Evolutionary conservation across 2,888 invertebrate species (phyloP).

Genomic region (Apotomis betuletana): DNA sequence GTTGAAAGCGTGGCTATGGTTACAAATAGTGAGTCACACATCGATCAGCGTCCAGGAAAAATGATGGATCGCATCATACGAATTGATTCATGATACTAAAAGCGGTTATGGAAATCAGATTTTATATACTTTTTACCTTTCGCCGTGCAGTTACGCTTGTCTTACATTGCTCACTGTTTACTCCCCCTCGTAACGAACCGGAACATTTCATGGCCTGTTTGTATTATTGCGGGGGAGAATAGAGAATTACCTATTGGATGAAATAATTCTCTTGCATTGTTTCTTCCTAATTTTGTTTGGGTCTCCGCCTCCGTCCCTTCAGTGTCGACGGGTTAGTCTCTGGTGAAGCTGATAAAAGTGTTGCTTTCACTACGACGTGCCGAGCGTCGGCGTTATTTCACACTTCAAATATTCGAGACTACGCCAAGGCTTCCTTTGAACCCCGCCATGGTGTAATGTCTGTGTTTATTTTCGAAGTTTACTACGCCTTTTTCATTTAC

Average conservation of each 20-base stretch:
- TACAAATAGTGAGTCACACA: slow-evolving; percentile 52
- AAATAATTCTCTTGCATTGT: slow-evolving; percentile 19
- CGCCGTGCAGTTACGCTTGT: slow-evolving; percentile 30
- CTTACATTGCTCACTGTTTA: slow-evolving; percentile 36
- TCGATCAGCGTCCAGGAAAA: slow-evolving; percentile 39
- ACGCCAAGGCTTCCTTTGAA: slow-evolving; percentile 56
- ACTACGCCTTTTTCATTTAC: slow-evolving; percentile 30
- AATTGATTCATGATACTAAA: slow-evolving; percentile 23
- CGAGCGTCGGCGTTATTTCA: slow-evolving; percentile 55
- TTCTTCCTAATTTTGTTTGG: slow-evolving; percentile 10
- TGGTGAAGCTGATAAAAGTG: slow-evolving; percentile 44
- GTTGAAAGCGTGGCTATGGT: slow-evolving; percentile 60
- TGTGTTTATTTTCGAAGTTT: slow-evolving; percentile 52
- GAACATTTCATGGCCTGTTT: slow-evolving; percentile 36
- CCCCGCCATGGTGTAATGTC: slow-evolving; percentile 53
- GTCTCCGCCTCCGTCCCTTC: neutral
- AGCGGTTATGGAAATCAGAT: slow-evolving; percentile 35
- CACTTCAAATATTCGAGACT: slow-evolving; percentile 61
- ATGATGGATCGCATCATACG: slow-evolving; percentile 38
- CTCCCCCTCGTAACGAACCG: slow-evolving; percentile 41
- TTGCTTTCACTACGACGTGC: slow-evolving; percentile 50
- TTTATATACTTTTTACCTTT: slow-evolving; percentile 29
- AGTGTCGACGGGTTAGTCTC: slow-evolving; percentile 24
- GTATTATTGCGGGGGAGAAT: slow-evolving; percentile 34
- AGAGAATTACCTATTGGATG: slow-evolving; percentile 33